Evolutionary conservation across 2,888 invertebrate genomes (phyloP), one percentile per base, ranked within the genome.

Genomic region (Agonopterix heracliana): DNA sequence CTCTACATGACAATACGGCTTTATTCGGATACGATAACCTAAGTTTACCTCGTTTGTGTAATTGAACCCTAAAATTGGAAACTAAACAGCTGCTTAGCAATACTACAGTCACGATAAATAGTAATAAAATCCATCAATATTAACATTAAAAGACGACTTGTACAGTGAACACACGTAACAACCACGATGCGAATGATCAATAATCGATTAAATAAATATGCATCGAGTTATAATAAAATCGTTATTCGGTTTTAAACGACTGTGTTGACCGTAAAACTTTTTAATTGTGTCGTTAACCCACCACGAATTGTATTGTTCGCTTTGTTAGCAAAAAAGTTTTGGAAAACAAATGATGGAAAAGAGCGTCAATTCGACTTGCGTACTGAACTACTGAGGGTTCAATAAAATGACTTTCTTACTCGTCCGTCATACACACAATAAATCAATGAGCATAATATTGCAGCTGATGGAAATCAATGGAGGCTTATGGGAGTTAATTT

Each of bases 281-380:
- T 51, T 36, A 46, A 46, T n/a, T 9, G 38, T 45, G 55, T 54
- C 50, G 51, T 54, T 51, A 52, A 56, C 50, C 48, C 51, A 48
- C 56, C 45, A 46, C 54, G 45, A 41, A 38, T 47, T 50, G 45
- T 55, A 62, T 64, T 64, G 64, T 64, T 50, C 51, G 48, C 49
- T 45, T 42, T 50, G 52, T 36, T 12, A 54, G 56, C 60, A 57
- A 63, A 60, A 57, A 44, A 10, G 26, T 26, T 26, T 26, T 26
- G 26, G 26, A 17, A 17, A 17, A 34, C 13, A 13, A 42, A 13
- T 10, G 13, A 46, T 26, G 26, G 26, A 26, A 26, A 26, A 26
- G 26, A 26, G 26, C 26, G 26, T 26, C 7, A 26, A 26, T 26
- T 26, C 26, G 26, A 26, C 26, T 3, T 26, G 5, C 7, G 7